A percentile compares a stretch with the other conserved stretches of the same genome.
These are phyloP conservation scores for Nesidiocoris tenuis DNA, from an alignment of 2,888 invertebrate genomes.

Conservation along the genomic window DNA sequence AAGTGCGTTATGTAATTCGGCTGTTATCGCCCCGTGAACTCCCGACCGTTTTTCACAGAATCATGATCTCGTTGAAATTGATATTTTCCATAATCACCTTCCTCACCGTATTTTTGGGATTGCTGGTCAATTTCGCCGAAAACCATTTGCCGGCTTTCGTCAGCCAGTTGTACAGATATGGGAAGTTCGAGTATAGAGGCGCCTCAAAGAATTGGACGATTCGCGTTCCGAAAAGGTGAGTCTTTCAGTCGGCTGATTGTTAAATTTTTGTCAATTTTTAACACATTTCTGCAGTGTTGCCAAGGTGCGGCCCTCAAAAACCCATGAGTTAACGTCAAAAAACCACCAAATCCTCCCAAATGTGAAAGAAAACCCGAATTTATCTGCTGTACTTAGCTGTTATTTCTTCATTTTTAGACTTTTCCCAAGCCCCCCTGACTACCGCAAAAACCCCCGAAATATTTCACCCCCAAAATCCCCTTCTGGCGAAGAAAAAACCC, in stretches of 20 bases:
- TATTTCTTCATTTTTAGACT: too few species aligned
- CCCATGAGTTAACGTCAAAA: too few species aligned
- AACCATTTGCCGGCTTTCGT: conserved; percentile 66
- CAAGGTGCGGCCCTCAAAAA: too few species aligned
- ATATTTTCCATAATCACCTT: conserved; percentile 51
- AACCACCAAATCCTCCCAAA: too few species aligned
- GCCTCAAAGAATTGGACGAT: conserved; percentile 54
- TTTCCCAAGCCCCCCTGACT: too few species aligned
- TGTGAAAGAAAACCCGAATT: too few species aligned
- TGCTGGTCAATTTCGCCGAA: conserved; percentile 66
- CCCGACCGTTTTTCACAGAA: neutral
- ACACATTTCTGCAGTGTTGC: neutral
- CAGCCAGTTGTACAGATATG: conserved; percentile 68
- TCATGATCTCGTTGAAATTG: conserved; percentile 55
- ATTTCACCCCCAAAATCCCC: too few species aligned
- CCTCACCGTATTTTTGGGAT: conserved; percentile 54
- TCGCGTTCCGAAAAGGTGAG: conserved; percentile 70
- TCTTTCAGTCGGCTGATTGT: neutral
- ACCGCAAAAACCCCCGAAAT: too few species aligned
- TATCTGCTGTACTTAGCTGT: too few species aligned
- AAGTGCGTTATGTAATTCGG: too few species aligned
- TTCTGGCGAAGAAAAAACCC: too few species aligned
- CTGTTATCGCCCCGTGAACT: too few species aligned
- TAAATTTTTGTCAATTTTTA: neutral
- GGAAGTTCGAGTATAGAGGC: conserved; percentile 67